These are phyloP conservation scores for Spheniscus mendiculus DNA, from an alignment of 2,113 vertebrate genomes.

Conservation along the genomic window DNA sequence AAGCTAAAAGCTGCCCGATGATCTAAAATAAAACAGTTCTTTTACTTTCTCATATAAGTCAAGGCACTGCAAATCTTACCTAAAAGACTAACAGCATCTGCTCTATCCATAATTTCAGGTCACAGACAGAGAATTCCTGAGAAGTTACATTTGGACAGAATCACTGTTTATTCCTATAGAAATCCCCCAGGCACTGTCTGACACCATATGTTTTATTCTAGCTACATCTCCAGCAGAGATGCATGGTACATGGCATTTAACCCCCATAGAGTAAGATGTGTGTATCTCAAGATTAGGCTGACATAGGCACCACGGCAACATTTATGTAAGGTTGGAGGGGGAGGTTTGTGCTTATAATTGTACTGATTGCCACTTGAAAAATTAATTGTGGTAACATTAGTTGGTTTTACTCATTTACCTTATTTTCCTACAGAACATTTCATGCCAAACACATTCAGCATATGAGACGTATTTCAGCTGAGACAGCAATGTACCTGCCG, in stretches of 20 bases:
- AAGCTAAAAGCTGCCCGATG: neutral
- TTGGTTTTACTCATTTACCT: neutral
- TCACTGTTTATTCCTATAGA: constrained; percentile 1
- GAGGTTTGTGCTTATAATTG: neutral
- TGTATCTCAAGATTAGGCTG: neutral
- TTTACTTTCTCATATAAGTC: neutral
- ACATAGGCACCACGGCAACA: neutral
- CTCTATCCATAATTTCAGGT: neutral
- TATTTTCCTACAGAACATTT: neutral
- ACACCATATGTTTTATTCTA: constrained; percentile 34
- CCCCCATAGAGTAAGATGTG: neutral
- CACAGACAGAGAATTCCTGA: constrained; percentile 8
- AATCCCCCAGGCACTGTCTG: constrained; percentile 12
- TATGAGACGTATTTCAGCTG: neutral
- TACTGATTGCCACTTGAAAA: neutral
- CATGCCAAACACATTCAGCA: neutral
- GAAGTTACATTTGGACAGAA: constrained; percentile 15
- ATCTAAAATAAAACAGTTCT: constrained; percentile 8
- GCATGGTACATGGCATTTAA: neutral
- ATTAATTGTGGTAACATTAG: neutral
- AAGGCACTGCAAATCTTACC: neutral
- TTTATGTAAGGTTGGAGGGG: neutral
- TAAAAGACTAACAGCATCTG: constrained; percentile 16
- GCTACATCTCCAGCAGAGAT: neutral
- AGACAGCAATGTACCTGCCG: neutral